Evolutionary conservation across 2,797 vertebrate genomes (phyloP), one percentile per base, ranked within the genome.

Genomic region (Bradypodion ventrale): DNA sequence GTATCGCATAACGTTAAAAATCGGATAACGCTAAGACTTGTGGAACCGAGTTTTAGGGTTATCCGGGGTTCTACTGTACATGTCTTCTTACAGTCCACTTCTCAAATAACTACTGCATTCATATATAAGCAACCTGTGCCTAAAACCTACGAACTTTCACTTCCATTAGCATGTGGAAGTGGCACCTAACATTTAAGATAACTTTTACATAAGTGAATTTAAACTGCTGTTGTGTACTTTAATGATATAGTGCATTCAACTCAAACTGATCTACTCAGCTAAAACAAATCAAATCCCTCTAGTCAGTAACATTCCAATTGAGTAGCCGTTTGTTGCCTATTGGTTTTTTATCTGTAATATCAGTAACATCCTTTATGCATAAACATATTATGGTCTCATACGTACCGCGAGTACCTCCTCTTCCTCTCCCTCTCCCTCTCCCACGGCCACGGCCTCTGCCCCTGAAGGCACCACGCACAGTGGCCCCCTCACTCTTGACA

Each of bases 401-500:
- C 95, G 80, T 91, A 95, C 93, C 95, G 78, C 85, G 85, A 86
- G 96, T 92, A 62, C 96, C 96, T 86, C 98, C 98, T 96, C 98
- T 90, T 77, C 98, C 98, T 23, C 98, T 95, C 9, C 98, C 98
- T 3, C 98, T 95, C 10, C 98, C 98, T 78, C 98, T 89, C 80
- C 98, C 98, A 2, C 98, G 94, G 9, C 98, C 98, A 0, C 98
- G 96, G 12, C 98, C 97, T 0, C 98, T 95, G 49, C 98, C 98
- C 87, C 98, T 96, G 95, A 97, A 99, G n/a, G 97, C 97, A 27
- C 97, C 97, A 25, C 98, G 96, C 88, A 98, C 98, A 0, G 98
- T 97, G 16, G 98, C 96, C 29, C 98, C 98, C 92, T 99, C 98
- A 4, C 98, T 99, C 95, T 99, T 99, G 94, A 99, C 98, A 0